Base-by-base conservation (phyloP, 30 jellyfish, hydroid and myxozoan species). In the Hydractinia echinata region DNA sequence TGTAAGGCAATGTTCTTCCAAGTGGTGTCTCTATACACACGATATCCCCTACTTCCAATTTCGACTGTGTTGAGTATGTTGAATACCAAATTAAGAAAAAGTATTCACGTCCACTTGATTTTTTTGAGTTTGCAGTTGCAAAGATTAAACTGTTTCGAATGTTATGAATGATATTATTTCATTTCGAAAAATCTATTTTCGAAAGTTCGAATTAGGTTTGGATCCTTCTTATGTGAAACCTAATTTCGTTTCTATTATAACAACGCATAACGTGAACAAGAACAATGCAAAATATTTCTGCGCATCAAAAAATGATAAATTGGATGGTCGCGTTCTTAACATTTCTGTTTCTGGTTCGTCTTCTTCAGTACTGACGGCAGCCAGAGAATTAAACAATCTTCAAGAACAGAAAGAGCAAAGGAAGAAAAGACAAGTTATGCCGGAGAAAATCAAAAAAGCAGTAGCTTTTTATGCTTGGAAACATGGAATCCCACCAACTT, bases 321-420 rank as follows among this genome's bases (percentile, higher is more conserved):
- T 79, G 84, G 87, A 79, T 79, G 87, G 87, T 15, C 87, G 87
- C 51, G 85, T 77, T 58, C 85, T 79, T 8, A 79, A 58, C 79
- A 84, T 54, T 19, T 19, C 87, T n/a, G 64, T 79, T 49, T 85
- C 87, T 21, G 87, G 85, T 49, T 62, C 87, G 3, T 58, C 71
- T 58, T 39, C 87, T 30, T 60, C 87, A 15, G 39, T 84, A 62
- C 19, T 39, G 87, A 19, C 79, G 14, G 79, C 55, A 1, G 79
- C 79, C 14, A 68, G 79, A 67, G 79, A 67, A 19, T 19, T 67
- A 67, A 67, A 67, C 54, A 21, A 67, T 16, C 79, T 67, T 14
- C 50, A 11, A 9, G 55, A 67, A 67, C 10, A 67, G 20, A 1
- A 68, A 10, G 79, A 68, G 55, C 49, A 18, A 20, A 68, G 3